These are phyloP conservation scores for Formica aserva DNA, from an alignment of 2,888 invertebrate genomes.

Conservation along the genomic window DNA sequence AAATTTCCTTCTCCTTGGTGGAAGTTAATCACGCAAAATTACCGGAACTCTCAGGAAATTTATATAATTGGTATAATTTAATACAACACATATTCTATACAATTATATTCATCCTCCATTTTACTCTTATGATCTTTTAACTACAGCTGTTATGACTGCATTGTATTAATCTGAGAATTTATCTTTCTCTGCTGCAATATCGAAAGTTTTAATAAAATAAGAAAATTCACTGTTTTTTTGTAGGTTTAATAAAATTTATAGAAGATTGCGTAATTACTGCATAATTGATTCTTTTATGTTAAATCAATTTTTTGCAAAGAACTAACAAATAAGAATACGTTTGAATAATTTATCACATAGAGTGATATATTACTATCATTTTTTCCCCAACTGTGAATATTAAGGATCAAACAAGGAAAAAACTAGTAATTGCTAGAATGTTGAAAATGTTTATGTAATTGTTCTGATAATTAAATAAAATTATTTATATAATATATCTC, in stretches of 20 bases:
- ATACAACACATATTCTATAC: not conserved
- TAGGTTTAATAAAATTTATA: slow-evolving; percentile 25
- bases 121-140: slow-evolving; percentile 44
- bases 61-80: slow-evolving; percentile 33
- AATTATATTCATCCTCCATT: slow-evolving; percentile 40
- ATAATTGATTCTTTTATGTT: slow-evolving; percentile 10
- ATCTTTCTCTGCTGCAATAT: slow-evolving; percentile 15
- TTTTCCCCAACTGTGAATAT: not conserved
- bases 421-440: not conserved
- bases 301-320: slow-evolving; percentile 17
- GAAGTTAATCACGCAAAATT: slow-evolving; percentile 31
- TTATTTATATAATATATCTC: slow-evolving; percentile 2
- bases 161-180: slow-evolving; percentile 30
- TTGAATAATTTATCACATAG: not conserved
- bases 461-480: slow-evolving; percentile 3
- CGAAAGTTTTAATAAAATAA: slow-evolving; percentile 26
- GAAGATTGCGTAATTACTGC: not conserved
- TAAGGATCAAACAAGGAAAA: not conserved
- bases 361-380: slow-evolving; percentile 5
- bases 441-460: not conserved
- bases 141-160: slow-evolving; percentile 51
- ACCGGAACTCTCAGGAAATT: slow-evolving; percentile 10
- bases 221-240: slow-evolving; percentile 1
- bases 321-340: slow-evolving; percentile 16
- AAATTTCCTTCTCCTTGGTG: slow-evolving; percentile 23